Percentiles rank a stretch among this genome's conserved stretches.
phyloP scores from a whole-genome alignment of 2,888 invertebrate genomes.

The Zhuqinia jingwanae region DNA sequence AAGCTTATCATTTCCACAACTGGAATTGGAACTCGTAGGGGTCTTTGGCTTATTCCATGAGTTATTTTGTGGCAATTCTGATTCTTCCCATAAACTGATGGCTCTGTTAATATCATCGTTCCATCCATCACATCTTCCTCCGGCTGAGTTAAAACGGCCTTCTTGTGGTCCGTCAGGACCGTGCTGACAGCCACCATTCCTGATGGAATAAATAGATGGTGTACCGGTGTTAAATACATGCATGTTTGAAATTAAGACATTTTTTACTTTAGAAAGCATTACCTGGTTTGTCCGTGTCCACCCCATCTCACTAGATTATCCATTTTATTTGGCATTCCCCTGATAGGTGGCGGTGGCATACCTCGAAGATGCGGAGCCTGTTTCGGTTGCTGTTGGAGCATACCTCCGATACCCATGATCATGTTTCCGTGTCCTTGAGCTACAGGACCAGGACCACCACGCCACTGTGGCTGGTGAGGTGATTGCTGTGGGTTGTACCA shows the following conservation, averaged over 20 bases:
- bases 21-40: constrained; percentile 80
- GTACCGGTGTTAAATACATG: not conserved
- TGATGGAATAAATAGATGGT: constrained; percentile 79
- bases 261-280: too few relatives aligned
- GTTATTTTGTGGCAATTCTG: constrained; percentile 74
- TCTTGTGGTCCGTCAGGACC: constrained; percentile 81
- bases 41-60: constrained; percentile 82
- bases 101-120: constrained; percentile 81
- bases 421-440: constrained; percentile 73
- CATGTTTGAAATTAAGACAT: not conserved
- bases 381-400: constrained; percentile 79
- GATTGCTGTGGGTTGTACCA: constrained; percentile 78
- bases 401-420: constrained; percentile 77
- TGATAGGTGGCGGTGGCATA: constrained; percentile 85
- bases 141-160: constrained; percentile 80
- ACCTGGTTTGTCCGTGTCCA: constrained; percentile 68
- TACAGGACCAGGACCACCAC: constrained; percentile 74
- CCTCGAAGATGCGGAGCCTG: constrained; percentile 80
- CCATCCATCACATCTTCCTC: constrained; percentile 82
- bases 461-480: constrained; percentile 73
- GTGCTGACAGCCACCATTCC: constrained; percentile 79
- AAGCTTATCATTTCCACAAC: constrained; percentile 83
- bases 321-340: constrained; percentile 83
- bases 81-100: constrained; percentile 79
- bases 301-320: constrained; percentile 80